phyloP scores from a whole-genome alignment of 23 tunicate genomes.

The Diplosoma virens region DNA sequence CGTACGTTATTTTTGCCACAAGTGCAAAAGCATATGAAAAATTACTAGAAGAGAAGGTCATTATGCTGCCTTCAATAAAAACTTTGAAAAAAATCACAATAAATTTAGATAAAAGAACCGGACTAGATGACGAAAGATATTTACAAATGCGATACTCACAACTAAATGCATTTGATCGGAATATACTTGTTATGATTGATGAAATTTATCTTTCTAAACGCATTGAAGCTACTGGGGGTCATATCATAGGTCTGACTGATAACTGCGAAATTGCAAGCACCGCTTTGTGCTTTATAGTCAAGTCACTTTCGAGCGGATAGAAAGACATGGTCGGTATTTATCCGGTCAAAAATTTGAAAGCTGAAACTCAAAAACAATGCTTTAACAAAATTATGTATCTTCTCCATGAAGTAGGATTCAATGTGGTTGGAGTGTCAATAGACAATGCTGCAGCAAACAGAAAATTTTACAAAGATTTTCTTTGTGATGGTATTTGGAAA shows the following conservation, averaged over 20 bases:
- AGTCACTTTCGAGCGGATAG: neutral
- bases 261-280: conserved; percentile 11
- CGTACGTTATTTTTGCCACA: conserved; percentile 4
- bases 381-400: conserved; percentile 3
- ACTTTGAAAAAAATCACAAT: conserved; percentile 17
- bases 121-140: neutral
- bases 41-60: neutral
- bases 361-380: conserved; percentile 8
- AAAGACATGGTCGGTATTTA: neutral
- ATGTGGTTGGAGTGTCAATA: neutral
- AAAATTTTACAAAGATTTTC: conserved; percentile 13
- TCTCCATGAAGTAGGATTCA: conserved; percentile 8
- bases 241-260: conserved; percentile 1
- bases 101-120: neutral
- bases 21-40: neutral
- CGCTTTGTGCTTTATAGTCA: conserved; percentile 12
- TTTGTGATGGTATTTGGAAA: conserved; percentile 6
- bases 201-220: conserved; percentile 9
- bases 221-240: conserved; percentile 19
- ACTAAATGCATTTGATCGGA: conserved; percentile 11
- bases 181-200: conserved; percentile 3
- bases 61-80: conserved; percentile 3
- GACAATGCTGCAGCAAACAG: conserved; percentile 23
- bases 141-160: conserved; percentile 6
- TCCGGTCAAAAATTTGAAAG: conserved; percentile 16